These are phyloP conservation scores for Drosophila malerkotliana DNA, from an alignment of 1,140 invertebrate genomes.

Conservation along the genomic window DNA sequence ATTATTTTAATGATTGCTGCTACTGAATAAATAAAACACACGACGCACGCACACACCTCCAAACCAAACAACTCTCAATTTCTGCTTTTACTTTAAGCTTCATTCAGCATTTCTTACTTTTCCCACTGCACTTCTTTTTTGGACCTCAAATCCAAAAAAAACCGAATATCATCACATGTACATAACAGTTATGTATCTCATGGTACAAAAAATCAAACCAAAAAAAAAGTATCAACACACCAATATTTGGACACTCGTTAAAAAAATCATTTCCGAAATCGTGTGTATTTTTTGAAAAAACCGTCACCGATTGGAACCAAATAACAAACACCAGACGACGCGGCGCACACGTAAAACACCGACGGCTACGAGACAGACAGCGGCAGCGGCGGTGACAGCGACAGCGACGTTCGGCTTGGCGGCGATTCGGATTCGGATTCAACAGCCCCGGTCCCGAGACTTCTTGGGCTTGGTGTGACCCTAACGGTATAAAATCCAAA, in stretches of 20 bases:
- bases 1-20: constrained; percentile 23
- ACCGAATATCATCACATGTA: background rate
- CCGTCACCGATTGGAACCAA: background rate
- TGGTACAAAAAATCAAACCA: background rate
- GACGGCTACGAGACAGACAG: background rate
- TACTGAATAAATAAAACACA: constrained; percentile 6
- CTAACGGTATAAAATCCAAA: no score
- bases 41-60: constrained; percentile 37
- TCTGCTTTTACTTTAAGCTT: constrained; percentile 76
- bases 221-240: background rate
- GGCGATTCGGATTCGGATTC: no score
- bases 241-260: background rate
- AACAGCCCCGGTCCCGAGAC: no score
- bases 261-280: background rate
- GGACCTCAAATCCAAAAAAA: background rate
- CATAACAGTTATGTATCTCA: background rate
- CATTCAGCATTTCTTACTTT: constrained; percentile 55
- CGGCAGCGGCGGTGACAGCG: no score
- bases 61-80: constrained; percentile 73
- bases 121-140: constrained; percentile 17
- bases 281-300: background rate
- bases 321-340: background rate
- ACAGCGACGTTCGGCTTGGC: no score
- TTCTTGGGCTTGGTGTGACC: no score
- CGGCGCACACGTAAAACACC: background rate